Evolutionary conservation across 2,113 vertebrate species (phyloP).

Genomic region (Eublepharis macularius): DNA sequence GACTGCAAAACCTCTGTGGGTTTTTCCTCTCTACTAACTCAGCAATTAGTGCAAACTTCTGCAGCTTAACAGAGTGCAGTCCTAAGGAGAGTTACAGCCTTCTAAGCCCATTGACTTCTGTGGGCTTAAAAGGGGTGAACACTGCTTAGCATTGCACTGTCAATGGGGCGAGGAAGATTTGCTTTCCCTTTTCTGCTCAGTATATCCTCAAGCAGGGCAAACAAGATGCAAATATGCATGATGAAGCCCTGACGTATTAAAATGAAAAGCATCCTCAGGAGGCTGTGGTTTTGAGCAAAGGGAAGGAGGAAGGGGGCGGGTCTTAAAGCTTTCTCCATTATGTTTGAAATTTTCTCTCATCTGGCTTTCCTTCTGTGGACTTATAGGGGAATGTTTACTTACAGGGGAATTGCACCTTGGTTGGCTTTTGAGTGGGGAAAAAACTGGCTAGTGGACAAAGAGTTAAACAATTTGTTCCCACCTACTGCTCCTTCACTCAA

Average conservation of each 20-base stretch:
- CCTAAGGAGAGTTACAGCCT: too few relatives aligned
- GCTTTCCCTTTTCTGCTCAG: neutral
- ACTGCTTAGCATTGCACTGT: too few relatives aligned
- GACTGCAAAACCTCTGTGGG: neutral
- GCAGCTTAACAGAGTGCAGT: neutral
- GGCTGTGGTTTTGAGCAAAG: constrained; percentile 6
- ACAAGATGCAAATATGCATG: constrained; percentile 10
- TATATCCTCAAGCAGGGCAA: neutral
- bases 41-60: neutral
- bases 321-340: neutral
- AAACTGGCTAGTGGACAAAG: neutral
- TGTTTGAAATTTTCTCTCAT: neutral
- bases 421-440: neutral
- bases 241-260: neutral
- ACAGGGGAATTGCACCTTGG: neutral
- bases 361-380: neutral
- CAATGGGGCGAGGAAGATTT: neutral
- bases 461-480: neutral
- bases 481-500: neutral
- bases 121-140: too few relatives aligned
- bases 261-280: constrained; percentile 3
- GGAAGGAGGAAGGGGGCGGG: neutral
- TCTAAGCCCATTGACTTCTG: too few relatives aligned
- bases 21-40: neutral
- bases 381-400: neutral